Evolutionary conservation across 2,113 vertebrate genomes (phyloP), one percentile per base, ranked within the genome.

Genomic region (Xiphias gladius): DNA sequence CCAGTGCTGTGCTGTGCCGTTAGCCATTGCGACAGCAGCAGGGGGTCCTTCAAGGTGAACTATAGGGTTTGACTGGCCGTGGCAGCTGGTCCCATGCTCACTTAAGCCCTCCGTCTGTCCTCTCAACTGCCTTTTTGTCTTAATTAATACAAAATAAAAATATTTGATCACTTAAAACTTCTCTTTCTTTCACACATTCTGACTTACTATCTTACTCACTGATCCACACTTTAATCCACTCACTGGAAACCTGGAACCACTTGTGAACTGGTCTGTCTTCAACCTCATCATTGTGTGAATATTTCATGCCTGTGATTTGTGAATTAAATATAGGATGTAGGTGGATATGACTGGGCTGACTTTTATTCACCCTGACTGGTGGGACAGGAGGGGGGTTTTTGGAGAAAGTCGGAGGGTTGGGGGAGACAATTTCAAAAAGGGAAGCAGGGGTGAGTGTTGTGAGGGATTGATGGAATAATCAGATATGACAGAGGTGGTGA

Each of bases 291-390:
- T 35, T 32, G 50, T 73, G 81, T 94, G 86, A 95, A 94, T 95
- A 90, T 92, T 94, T 94, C 80, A 94, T 92, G 85, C 30, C 58
- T 85, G 76, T 88, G 89, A 93, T 94, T 91, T 90, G 89, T 93
- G 82, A 94, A 93, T 93, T 93, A 90, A 94, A 94, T 73, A 91
- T 91, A 83, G 63, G 59, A 80, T 74, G 73, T 50, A 70, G 84
- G 83, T 82, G 79, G 81, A 73, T 79, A 41, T 89, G 86, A 92
- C 79, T 74, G 83, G 50, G 37, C 37, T 57, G 79, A 86, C 79
- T 66, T 88, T 89, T 88, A 83, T 88, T 93, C 73, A 88, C 66
- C 76, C 62, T 85, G 88, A 92, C 85, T 84, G 75, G 50, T 83
- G 65, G 80, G 62, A 68, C 70, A 30, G 43, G 3, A 28, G 30